Conservation (phyloP, 2,113 vertebrate species). For the Sphaerodactylus townsendi region DNA sequence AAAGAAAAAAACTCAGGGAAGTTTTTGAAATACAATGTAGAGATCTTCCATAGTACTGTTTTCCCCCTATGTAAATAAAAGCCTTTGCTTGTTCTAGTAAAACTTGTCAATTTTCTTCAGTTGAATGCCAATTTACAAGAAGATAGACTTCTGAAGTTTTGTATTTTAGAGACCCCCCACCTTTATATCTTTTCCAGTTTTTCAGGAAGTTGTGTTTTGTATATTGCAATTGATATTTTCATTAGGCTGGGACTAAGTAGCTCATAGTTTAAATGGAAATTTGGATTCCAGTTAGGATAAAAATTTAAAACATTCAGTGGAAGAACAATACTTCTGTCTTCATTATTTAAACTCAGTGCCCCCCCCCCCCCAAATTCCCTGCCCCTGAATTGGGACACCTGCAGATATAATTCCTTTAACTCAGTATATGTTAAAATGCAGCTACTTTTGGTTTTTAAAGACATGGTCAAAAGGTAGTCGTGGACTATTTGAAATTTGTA, state of each 20-base stretch:
- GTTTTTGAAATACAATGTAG: slow-evolving; percentile 64
- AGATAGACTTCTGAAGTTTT: slow-evolving; percentile 25
- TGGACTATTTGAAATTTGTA: not conserved
- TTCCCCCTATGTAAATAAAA: slow-evolving; percentile 67
- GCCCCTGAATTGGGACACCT: not conserved
- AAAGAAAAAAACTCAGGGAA: slow-evolving; percentile 65
- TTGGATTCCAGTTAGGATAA: not conserved
- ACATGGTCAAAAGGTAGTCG: not conserved
- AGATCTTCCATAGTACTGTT: slow-evolving; percentile 66
- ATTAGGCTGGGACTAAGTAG: slow-evolving; percentile 10
- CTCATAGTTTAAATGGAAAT: slow-evolving; percentile 22
- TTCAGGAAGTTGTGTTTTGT: slow-evolving; percentile 42
- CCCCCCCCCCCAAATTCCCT: no score
- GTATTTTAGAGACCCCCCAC: not conserved
- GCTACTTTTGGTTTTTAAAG: not conserved
- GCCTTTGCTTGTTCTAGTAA: slow-evolving; percentile 44
- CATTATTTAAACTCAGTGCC: no score
- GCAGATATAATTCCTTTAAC: not conserved
- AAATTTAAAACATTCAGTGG: not conserved
- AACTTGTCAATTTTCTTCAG: slow-evolving; percentile 50
- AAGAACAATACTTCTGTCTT: not conserved
- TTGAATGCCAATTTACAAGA: slow-evolving; percentile 41
- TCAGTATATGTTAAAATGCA: not conserved
- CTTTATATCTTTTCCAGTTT: slow-evolving; percentile 3
- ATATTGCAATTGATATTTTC: slow-evolving; percentile 23